Evolutionary conservation across 2,888 invertebrate species (phyloP).

Genomic region (Zygogramma bicolorata): DNA sequence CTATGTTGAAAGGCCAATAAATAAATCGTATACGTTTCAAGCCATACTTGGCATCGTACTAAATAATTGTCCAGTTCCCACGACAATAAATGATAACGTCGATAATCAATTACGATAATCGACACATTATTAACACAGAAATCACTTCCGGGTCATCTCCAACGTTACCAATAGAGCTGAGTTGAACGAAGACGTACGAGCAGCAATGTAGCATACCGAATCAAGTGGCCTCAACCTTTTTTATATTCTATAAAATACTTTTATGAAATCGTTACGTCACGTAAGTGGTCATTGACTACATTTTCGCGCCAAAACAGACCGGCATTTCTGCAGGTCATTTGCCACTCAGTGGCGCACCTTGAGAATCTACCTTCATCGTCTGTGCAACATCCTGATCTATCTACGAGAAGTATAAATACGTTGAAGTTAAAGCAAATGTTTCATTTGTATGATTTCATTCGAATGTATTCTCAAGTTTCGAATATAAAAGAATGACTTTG

Average conservation of each 20-base stretch:
- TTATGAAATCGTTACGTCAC: slow-evolving; percentile 21
- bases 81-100: background rate
- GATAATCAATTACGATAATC: background rate
- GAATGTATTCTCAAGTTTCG: too few relatives aligned
- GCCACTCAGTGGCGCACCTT: slow-evolving; percentile 17
- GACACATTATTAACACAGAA: background rate
- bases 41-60: too few relatives aligned
- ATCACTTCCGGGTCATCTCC: background rate
- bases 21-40: too few relatives aligned
- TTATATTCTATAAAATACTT: slow-evolving; percentile 20
- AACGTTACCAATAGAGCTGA: background rate
- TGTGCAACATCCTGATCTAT: background rate
- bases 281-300: slow-evolving; percentile 22
- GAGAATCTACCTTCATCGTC: background rate
- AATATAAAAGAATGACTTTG: too few relatives aligned
- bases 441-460: background rate
- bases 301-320: slow-evolving; percentile 24
- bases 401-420: background rate
- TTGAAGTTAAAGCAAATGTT: background rate
- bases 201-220: slow-evolving; percentile 1
- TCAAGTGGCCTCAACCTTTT: slow-evolving; percentile 14
- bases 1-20: too few relatives aligned
- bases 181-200: slow-evolving; percentile 7
- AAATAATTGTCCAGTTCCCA: background rate
- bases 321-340: slow-evolving; percentile 24